These are phyloP conservation scores for Tetramorium alpestre DNA, from an alignment of 1,140 invertebrate species.

Conservation along the genomic window DNA sequence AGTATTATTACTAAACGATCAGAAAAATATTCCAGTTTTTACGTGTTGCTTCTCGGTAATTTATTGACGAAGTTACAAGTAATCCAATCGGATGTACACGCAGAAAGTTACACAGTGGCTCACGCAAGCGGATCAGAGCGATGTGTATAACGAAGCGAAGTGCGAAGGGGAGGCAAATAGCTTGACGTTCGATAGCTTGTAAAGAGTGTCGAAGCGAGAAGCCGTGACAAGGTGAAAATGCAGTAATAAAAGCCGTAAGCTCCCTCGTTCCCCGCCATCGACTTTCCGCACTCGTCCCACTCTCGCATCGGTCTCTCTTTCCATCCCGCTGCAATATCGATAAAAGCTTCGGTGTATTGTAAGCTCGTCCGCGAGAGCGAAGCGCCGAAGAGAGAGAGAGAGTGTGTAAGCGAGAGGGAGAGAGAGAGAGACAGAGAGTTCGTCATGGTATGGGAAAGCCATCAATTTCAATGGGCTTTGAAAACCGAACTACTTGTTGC, in stretches of 20 bases:
- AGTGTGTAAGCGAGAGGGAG: conserved; percentile 56
- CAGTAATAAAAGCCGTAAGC: conserved; percentile 85
- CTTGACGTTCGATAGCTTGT: conserved; percentile 81
- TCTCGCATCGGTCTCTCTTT: conserved; percentile 63
- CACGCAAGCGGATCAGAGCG: conserved; percentile 48
- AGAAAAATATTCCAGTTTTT: conserved; percentile 45
- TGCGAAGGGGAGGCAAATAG: conserved; percentile 62
- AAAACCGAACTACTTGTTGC: conserved; percentile 87
- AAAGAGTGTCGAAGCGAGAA: conserved; percentile 82
- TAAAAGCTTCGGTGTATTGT: conserved; percentile 85
- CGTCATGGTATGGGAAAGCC: conserved; percentile 86
- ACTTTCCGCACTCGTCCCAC: conserved; percentile 56
- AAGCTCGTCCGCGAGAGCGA: conserved; percentile 82
- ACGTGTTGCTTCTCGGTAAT: conserved; percentile 47
- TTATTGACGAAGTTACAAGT: conserved; percentile 41
- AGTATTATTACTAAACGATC: not conserved
- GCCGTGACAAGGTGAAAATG: conserved; percentile 85
- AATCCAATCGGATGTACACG: conserved; percentile 47
- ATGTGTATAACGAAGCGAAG: conserved; percentile 43
- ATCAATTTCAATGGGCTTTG: conserved; percentile 87
- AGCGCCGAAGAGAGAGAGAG: conserved; percentile 74
- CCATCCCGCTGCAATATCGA: conserved; percentile 81
- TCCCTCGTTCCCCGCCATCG: conserved; percentile 70
- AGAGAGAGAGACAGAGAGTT: conserved; percentile 80
- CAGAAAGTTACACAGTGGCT: conserved; percentile 1